Evolutionary conservation across 2,113 vertebrate species (phyloP).

Genomic region (Pimephales promelas): DNA sequence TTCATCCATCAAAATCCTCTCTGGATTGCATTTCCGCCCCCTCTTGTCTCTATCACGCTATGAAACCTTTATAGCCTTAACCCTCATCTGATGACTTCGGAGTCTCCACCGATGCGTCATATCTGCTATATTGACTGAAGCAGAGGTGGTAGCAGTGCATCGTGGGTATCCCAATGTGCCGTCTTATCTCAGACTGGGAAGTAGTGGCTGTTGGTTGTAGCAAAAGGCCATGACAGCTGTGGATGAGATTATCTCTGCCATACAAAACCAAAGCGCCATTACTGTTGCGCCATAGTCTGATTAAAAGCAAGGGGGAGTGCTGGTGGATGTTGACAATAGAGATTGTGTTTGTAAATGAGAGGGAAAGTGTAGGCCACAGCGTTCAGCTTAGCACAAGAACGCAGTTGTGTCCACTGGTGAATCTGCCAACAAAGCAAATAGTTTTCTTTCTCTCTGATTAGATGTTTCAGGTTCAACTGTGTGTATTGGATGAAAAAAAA

Average conservation of each 20-base stretch:
- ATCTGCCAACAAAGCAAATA: conserved; percentile 10
- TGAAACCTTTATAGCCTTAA: background rate
- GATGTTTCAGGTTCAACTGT: background rate
- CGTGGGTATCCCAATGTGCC: background rate
- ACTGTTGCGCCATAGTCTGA: conserved; percentile 69
- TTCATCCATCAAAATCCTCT: conserved; percentile 61
- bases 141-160: conserved; percentile 8
- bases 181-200: background rate
- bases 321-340: conserved; percentile 31
- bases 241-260: conserved; percentile 71
- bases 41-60: background rate
- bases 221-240: conserved; percentile 65
- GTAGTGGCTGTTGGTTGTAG: conserved; percentile 12
- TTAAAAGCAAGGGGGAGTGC: conserved; percentile 54
- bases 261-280: conserved; percentile 63
- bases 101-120: background rate
- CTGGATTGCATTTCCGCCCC: conserved; percentile 36
- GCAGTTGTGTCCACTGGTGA: background rate
- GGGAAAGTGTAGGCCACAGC: background rate
- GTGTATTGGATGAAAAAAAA: background rate
- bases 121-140: background rate
- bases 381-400: background rate
- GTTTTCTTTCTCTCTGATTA: conserved; percentile 2
- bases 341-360: conserved; percentile 23
- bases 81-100: background rate